Conservation (phyloP, 2,113 vertebrate genomes). For the Melanerpes formicivorus region DNA sequence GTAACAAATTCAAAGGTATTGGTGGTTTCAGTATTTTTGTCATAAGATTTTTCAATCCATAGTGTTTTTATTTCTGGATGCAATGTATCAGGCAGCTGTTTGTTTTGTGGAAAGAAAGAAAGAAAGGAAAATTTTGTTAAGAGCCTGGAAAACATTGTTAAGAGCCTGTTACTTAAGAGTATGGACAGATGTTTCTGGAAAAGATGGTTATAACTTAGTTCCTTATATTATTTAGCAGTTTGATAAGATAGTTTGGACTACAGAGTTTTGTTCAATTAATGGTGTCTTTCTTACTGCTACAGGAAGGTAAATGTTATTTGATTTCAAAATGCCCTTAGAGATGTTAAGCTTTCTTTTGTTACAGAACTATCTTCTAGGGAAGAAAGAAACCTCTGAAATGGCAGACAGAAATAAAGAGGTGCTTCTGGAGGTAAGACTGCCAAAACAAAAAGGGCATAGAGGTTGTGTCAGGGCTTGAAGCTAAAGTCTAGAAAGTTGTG, state of each 20-base stretch:
- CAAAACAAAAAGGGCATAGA: neutral
- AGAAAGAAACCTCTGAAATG: constrained; percentile 96
- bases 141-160: neutral
- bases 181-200: neutral
- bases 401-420: constrained; percentile 98
- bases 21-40: neutral
- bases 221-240: neutral
- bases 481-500: neutral
- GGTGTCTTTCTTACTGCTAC: neutral
- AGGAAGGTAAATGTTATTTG: neutral
- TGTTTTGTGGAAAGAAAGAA: neutral
- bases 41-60: neutral
- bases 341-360: constrained; percentile 27
- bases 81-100: neutral
- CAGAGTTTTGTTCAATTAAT: neutral
- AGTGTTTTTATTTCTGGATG: neutral
- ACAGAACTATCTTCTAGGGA: constrained; percentile 96
- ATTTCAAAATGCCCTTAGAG: neutral
- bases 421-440: constrained; percentile 86
- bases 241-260: neutral
- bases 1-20: neutral
- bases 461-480: neutral
- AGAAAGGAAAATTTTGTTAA: neutral
- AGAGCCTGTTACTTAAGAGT: neutral
- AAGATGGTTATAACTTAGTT: neutral